Conservation (phyloP, 2,797 vertebrate genomes). For the Streptopelia turtur region DNA sequence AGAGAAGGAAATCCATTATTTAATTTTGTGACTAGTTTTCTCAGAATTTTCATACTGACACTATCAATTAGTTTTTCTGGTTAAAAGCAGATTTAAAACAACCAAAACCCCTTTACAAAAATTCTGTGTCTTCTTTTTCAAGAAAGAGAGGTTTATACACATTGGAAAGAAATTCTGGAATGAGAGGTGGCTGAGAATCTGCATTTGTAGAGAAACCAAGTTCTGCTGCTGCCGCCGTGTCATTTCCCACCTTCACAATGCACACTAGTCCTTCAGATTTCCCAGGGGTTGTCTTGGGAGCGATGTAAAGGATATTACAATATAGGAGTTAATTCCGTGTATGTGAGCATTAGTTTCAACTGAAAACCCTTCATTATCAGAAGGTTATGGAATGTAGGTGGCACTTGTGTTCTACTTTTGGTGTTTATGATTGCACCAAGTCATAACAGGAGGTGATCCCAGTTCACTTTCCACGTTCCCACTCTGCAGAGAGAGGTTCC, state of each 20-base stretch:
- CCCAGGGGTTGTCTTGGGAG: background rate
- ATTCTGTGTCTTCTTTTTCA: background rate
- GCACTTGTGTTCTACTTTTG: background rate
- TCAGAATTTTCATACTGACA: background rate
- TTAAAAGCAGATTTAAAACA: background rate
- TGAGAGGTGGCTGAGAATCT: background rate
- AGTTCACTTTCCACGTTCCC: background rate
- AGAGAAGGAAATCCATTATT: background rate
- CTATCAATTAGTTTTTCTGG: background rate
- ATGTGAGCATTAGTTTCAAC: background rate
- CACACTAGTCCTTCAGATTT: background rate
- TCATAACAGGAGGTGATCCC: background rate
- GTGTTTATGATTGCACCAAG: background rate
- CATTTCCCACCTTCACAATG: background rate
- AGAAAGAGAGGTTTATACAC: background rate
- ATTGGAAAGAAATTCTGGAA: background rate
- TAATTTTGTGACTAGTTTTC: background rate
- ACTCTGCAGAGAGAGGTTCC: background rate
- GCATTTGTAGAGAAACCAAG: background rate
- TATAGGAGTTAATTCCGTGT: background rate
- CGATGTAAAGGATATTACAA: background rate
- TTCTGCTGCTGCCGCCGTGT: background rate
- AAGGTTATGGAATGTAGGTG: background rate
- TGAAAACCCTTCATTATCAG: background rate
- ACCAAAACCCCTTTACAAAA: fast-evolving